Evolutionary conservation across 2,797 vertebrate species (phyloP).

Genomic region (Sparidentex hasta): DNA sequence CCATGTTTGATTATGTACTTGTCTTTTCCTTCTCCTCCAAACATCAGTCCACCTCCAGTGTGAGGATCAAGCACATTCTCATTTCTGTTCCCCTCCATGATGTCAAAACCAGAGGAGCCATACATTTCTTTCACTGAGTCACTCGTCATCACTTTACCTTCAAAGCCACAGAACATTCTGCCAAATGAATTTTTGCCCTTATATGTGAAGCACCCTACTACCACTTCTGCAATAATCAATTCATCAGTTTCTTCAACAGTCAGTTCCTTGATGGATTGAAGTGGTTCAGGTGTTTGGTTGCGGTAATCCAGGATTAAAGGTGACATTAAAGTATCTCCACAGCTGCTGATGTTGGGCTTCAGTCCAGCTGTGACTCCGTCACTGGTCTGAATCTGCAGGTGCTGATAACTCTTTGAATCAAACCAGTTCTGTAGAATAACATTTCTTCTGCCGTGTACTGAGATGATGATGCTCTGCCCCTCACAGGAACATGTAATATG

Average conservation of each 20-base stretch:
- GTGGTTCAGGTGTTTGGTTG: conserved; percentile 4
- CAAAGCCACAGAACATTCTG: background rate
- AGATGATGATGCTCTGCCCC: conserved; percentile 14
- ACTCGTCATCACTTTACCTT: conserved; percentile 38
- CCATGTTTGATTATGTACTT: conserved; percentile 65
- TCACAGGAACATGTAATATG: conserved; percentile 35
- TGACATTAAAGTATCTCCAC: conserved; percentile 17
- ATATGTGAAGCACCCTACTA: background rate
- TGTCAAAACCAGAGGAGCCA: conserved; percentile 64
- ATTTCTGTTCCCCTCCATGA: conserved; percentile 67
- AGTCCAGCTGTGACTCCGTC: conserved; percentile 69
- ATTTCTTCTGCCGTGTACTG: background rate
- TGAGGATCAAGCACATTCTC: conserved; percentile 67
- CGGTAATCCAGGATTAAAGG: conserved; percentile 54
- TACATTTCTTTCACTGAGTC: conserved; percentile 60
- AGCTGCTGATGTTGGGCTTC: conserved; percentile 24
- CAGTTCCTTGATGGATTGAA: too few relatives aligned
- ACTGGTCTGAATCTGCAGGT: conserved; percentile 64
- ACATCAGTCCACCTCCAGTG: conserved; percentile 56
- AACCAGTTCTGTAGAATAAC: conserved; percentile 67
- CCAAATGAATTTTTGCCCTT: background rate
- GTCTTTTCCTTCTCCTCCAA: conserved; percentile 64
- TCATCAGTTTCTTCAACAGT: too few relatives aligned
- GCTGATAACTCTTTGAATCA: conserved; percentile 49
- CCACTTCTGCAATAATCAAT: too few relatives aligned